Evolutionary conservation across 2,888 invertebrate genomes (phyloP), one percentile per base, ranked within the genome.

Genomic region (Carcina quercana): DNA sequence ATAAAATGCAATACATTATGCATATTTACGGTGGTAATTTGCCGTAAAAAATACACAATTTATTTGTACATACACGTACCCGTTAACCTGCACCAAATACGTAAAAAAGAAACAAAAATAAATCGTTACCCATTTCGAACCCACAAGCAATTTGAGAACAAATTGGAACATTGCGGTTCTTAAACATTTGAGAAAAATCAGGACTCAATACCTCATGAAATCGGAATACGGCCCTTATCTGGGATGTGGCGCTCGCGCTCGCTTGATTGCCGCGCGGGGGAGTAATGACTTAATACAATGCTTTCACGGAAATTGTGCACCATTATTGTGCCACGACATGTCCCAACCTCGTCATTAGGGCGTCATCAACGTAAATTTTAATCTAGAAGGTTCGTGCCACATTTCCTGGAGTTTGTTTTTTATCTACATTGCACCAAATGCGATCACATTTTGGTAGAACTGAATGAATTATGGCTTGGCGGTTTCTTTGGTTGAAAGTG

Each of bases 281-380:
- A 45, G 55, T 74, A 73, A 75, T 74, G 72, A 65, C 75, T 78
- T 71, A 72, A 79, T 78, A 71, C 61, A 70, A 68, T 60, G 64
- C 67, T 73, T 72, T 70, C 59, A 65, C 49, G 61, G 63, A 70
- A 70, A 73, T 70, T 72, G 59, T 62, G 45, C 46, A 49, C 60
- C 55, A 69, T 71, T 69, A 70, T 53, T 45, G 57, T 34, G 45
- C 58, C 43, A 43, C 51, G 51, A 52, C 50, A 51, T 64, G 61
- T 64, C 34, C 59, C 64, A 47, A 57, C 52, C 54, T 53, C 50
- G 48, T 63, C 61, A 68, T 73, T 69, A 73, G 43, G 55, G 57
- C 55, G 53, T 65, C 63, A 61, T 68, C 66, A 59, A 56, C 45
- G 60, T 48, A 42, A 55, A 59, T 56, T 61, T 62, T 57, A 58